phyloP scores from a whole-genome alignment of 2,888 invertebrate genomes.

The Neoitamus cyanurus region DNA sequence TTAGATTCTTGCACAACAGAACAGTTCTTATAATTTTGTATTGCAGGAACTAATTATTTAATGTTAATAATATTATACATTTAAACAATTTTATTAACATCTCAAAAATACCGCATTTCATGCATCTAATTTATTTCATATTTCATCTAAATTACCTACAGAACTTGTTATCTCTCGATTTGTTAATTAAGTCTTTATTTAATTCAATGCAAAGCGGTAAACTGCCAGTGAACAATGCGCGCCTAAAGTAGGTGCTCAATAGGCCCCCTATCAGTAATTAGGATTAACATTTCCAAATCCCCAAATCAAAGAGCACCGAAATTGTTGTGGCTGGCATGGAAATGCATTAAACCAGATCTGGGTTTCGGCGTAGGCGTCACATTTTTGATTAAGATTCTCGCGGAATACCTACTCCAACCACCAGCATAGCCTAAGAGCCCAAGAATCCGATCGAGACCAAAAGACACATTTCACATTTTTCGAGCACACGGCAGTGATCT shows the following conservation, averaged over 20 bases:
- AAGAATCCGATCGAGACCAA: not conserved
- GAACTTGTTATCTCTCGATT: not conserved
- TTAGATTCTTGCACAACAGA: no score
- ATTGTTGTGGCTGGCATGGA: slow-evolving; percentile 23
- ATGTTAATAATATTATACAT: no score
- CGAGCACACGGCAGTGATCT: slow-evolving; percentile 28
- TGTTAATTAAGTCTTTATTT: not conserved
- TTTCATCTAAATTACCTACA: not conserved
- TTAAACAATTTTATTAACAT: no score
- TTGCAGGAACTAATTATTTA: no score
- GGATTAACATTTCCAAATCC: slow-evolving; percentile 43
- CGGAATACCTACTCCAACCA: slow-evolving; percentile 24
- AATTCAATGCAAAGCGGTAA: not conserved
- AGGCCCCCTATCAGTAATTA: slow-evolving; percentile 42
- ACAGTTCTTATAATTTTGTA: no score
- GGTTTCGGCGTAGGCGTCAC: slow-evolving; percentile 44
- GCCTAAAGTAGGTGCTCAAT: not conserved
- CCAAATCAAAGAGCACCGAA: slow-evolving; percentile 40
- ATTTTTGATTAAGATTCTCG: slow-evolving; percentile 46
- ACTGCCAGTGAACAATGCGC: not conserved
- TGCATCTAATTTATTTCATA: not conserved
- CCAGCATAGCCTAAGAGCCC: not conserved
- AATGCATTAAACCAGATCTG: slow-evolving; percentile 42
- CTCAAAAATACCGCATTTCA: no score
- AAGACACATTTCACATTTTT: slow-evolving; percentile 42